Percentiles rank a stretch among this genome's conserved stretches.
phyloP scores from a whole-genome alignment of 2,888 invertebrate species.

The Dryobotodes eremita region DNA sequence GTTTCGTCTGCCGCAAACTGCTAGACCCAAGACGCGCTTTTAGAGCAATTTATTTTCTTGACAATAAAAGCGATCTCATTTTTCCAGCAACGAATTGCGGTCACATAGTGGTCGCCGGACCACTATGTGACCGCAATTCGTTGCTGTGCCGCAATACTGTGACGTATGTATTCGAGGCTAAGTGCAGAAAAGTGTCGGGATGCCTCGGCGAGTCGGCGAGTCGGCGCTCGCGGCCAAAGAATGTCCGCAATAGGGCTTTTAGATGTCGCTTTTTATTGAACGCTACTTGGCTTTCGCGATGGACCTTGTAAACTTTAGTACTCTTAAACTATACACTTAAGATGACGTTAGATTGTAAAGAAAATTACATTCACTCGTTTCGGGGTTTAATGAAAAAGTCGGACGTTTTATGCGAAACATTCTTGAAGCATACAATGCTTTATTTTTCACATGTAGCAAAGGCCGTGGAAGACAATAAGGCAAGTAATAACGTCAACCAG shows the following conservation, averaged over 20 bases:
- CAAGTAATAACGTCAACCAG: slow-evolving; percentile 83
- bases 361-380: slow-evolving; percentile 52
- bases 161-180: slow-evolving; percentile 75
- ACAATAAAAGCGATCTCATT: slow-evolving; percentile 81
- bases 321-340: slow-evolving; percentile 51
- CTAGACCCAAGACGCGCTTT: slow-evolving; percentile 59
- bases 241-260: slow-evolving; percentile 78
- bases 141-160: slow-evolving; percentile 63
- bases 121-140: too few relatives aligned
- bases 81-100: slow-evolving; percentile 80
- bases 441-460: slow-evolving; percentile 79
- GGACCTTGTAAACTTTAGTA: slow-evolving; percentile 62
- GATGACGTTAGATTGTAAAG: slow-evolving; percentile 50
- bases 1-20: slow-evolving; percentile 66
- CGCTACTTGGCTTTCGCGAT: slow-evolving; percentile 70
- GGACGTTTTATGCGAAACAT: slow-evolving; percentile 57
- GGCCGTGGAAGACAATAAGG: slow-evolving; percentile 77
- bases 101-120: slow-evolving; percentile 81
- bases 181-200: slow-evolving; percentile 84
- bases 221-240: slow-evolving; percentile 72
- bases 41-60: slow-evolving; percentile 77
- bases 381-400: slow-evolving; percentile 48
- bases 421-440: slow-evolving; percentile 72
- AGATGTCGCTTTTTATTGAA: slow-evolving; percentile 77
- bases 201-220: slow-evolving; percentile 60